phyloP scores from a whole-genome alignment of 2,797 vertebrate genomes.

The Microctenopoma stevenorrisi region DNA sequence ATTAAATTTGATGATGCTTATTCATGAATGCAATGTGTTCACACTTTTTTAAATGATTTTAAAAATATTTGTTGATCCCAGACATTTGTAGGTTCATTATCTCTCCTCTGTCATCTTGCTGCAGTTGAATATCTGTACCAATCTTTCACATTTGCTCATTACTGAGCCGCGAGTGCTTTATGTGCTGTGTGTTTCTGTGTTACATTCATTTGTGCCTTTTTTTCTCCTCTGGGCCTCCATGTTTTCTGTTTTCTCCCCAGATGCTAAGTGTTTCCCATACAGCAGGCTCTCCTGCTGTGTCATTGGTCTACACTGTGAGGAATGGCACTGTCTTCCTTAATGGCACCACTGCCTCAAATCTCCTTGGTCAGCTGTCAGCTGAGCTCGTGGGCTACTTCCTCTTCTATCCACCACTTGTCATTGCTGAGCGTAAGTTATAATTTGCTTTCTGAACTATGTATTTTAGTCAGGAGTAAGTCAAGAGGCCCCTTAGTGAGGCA shows the following conservation, averaged over 20 bases:
- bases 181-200: not conserved
- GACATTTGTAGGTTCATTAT: constrained; percentile 14
- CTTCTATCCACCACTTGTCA: constrained; percentile 94
- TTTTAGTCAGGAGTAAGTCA: constrained; percentile 36
- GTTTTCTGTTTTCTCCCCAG: constrained; percentile 69
- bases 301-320: constrained; percentile 92
- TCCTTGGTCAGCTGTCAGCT: constrained; percentile 94
- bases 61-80: constrained; percentile 19
- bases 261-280: constrained; percentile 90
- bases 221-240: constrained; percentile 12
- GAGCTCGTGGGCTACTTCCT: constrained; percentile 98
- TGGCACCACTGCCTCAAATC: constrained; percentile 92
- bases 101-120: constrained; percentile 5
- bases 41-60: constrained; percentile 35
- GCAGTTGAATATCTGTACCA: not conserved
- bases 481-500: not conserved
- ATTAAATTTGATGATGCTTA: constrained; percentile 48
- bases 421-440: constrained; percentile 92
- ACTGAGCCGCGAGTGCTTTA: constrained; percentile 3
- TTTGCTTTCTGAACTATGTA: constrained; percentile 31
- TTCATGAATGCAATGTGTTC: constrained; percentile 33
- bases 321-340: constrained; percentile 91
- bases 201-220: constrained; percentile 9
- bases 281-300: constrained; percentile 88
- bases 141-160: constrained; percentile 25